Percentiles rank a stretch among this genome's conserved stretches.
phyloP scores from a whole-genome alignment of 2,113 vertebrate species.

The Actinemys pallida region DNA sequence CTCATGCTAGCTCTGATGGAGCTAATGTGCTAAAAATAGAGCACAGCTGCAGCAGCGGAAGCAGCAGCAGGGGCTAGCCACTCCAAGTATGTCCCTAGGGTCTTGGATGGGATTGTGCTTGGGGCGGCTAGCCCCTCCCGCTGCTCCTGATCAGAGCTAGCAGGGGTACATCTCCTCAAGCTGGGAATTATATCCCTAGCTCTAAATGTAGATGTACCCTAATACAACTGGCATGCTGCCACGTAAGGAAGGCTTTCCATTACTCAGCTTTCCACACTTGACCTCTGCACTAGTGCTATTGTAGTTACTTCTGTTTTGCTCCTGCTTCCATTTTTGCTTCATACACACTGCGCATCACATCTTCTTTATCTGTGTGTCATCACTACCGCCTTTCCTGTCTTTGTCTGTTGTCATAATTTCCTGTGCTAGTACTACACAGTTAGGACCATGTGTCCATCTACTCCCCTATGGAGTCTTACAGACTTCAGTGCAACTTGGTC shows the following conservation, averaged over 20 bases:
- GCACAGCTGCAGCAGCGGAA: not conserved
- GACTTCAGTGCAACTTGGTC: not conserved
- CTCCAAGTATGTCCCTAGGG: not conserved
- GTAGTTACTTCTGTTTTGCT: not conserved
- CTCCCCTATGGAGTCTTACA: not conserved
- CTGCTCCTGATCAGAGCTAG: not conserved
- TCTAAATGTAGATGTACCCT: not conserved
- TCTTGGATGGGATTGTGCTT: not conserved
- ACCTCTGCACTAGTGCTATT: not conserved
- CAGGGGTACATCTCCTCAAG: not conserved
- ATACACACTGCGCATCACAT: not conserved
- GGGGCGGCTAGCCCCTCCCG: not conserved
- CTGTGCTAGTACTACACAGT: not conserved
- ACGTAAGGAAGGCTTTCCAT: not conserved
- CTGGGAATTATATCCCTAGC: not conserved
- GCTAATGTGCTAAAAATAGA: not conserved
- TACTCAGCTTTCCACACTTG: fast-evolving
- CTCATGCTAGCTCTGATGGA: not conserved
- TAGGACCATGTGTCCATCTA: not conserved
- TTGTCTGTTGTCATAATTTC: not conserved
- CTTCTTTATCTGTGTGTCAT: not conserved
- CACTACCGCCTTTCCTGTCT: not conserved
- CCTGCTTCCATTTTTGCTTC: not conserved
- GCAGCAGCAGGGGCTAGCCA: not conserved
- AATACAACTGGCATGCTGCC: not conserved